These are phyloP conservation scores for Colletes latitarsis DNA, from an alignment of 1,140 invertebrate genomes.

Conservation along the genomic window DNA sequence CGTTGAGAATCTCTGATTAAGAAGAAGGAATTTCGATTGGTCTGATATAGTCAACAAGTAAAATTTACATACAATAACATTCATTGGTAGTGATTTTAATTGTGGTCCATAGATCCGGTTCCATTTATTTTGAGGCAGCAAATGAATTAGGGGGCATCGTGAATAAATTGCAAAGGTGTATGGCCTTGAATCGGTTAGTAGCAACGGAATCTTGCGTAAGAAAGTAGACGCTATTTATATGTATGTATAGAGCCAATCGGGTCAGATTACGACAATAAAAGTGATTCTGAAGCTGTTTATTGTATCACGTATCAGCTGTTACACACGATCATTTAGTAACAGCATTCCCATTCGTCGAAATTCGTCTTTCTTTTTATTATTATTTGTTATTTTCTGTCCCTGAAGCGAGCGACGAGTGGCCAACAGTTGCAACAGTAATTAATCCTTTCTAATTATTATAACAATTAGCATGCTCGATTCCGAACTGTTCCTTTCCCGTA, in stretches of 20 bases:
- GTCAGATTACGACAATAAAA: constrained; percentile 50
- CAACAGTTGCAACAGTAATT: no score
- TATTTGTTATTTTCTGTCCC: no score
- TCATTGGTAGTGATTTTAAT: not conserved
- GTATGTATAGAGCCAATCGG: constrained; percentile 44
- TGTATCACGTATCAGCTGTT: constrained; percentile 25
- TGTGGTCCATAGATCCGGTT: not conserved
- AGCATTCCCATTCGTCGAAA: not conserved
- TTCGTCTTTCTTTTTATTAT: no score
- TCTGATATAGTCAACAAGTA: not conserved
- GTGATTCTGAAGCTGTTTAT: constrained; percentile 6
- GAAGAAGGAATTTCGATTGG: not conserved
- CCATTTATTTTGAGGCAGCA: not conserved
- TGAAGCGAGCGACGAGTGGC: no score
- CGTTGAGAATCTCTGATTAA: not conserved
- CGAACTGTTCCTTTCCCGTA: not conserved
- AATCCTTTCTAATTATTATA: no score
- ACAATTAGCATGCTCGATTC: no score
- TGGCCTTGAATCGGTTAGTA: constrained; percentile 58
- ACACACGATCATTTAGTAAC: not conserved
- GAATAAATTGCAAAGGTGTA: constrained; percentile 34
- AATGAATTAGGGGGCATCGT: constrained; percentile 19
- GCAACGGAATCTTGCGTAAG: constrained; percentile 60
- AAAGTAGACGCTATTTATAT: constrained; percentile 21
- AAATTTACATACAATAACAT: not conserved